Evolutionary conservation across 2,113 vertebrate species (phyloP).

Genomic region (Phasianus colchicus): DNA sequence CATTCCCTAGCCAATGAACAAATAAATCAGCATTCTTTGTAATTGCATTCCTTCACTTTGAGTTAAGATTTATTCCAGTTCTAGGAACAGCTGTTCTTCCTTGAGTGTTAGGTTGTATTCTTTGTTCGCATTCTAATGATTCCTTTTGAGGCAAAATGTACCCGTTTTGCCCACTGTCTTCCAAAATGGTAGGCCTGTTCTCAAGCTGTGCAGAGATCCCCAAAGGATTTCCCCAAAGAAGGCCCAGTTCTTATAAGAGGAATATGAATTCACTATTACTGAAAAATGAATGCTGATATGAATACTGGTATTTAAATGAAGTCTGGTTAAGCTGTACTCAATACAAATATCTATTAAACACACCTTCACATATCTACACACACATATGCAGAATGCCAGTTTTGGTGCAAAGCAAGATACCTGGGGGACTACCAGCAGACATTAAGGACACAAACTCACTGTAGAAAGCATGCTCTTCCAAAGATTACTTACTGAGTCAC

Average conservation of each 20-base stretch:
- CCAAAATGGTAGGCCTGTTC: not conserved
- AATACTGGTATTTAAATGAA: slow-evolving; percentile 19
- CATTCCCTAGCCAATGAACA: slow-evolving; percentile 1
- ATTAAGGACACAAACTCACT: not conserved
- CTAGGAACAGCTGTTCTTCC: not conserved
- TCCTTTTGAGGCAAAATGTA: not conserved
- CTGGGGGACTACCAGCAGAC: not conserved
- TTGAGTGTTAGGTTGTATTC: not conserved
- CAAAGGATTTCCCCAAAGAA: not conserved
- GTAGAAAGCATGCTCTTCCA: not conserved
- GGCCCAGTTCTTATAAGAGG: not conserved
- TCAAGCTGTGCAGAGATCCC: not conserved
- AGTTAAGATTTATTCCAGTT: slow-evolving; percentile 3
- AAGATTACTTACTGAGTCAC: not conserved
- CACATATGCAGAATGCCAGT: not conserved
- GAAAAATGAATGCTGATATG: not conserved
- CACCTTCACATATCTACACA: not conserved
- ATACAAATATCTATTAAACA: not conserved
- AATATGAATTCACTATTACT: not conserved
- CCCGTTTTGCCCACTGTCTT: not conserved
- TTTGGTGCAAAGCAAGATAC: not conserved
- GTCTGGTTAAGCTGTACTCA: slow-evolving; percentile 9
- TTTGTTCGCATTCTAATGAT: not conserved
- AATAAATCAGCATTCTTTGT: not conserved
- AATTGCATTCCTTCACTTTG: not conserved